Evolutionary conservation across 2,113 vertebrate genomes (phyloP).

Genomic region (Cyphomyrus discorhynchus): DNA sequence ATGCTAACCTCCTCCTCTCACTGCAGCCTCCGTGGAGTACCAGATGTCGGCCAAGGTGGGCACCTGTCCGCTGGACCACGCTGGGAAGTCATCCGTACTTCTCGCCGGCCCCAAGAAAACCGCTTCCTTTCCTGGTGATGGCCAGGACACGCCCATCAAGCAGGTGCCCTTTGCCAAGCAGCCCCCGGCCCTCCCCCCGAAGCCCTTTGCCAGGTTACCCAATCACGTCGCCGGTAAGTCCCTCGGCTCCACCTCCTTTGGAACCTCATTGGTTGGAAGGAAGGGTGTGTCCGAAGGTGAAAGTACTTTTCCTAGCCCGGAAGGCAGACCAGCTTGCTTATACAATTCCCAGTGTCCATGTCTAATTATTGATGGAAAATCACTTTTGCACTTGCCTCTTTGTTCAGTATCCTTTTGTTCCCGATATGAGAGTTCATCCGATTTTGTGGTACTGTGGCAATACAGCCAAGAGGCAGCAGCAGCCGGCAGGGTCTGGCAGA

Average conservation of each 20-base stretch:
- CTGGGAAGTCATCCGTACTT: conserved; percentile 70
- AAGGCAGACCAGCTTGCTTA: neutral
- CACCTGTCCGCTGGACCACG: conserved; percentile 70
- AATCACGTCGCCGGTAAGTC: conserved; percentile 86
- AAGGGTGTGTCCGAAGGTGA: neutral
- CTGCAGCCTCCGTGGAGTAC: conserved; percentile 70
- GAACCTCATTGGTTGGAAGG: neutral
- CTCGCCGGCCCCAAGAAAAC: conserved; percentile 76
- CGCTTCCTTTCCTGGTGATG: conserved; percentile 65
- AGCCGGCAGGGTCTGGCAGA: neutral
- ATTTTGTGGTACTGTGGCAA: neutral
- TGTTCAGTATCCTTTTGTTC: neutral
- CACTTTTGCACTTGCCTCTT: neutral
- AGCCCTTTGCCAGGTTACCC: conserved; percentile 86
- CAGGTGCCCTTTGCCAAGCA: conserved; percentile 83
- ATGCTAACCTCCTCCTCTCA: conserved; percentile 3
- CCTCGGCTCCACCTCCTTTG: neutral
- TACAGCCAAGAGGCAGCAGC: neutral
- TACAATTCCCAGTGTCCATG: neutral
- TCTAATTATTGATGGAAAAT: neutral
- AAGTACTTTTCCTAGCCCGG: neutral
- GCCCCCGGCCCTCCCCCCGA: conserved; percentile 89
- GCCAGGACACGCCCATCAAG: conserved; percentile 76
- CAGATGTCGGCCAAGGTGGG: conserved; percentile 65
- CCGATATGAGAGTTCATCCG: neutral